These are phyloP conservation scores for Scaeva pyrastri DNA, from an alignment of 2,888 invertebrate genomes.

Conservation along the genomic window DNA sequence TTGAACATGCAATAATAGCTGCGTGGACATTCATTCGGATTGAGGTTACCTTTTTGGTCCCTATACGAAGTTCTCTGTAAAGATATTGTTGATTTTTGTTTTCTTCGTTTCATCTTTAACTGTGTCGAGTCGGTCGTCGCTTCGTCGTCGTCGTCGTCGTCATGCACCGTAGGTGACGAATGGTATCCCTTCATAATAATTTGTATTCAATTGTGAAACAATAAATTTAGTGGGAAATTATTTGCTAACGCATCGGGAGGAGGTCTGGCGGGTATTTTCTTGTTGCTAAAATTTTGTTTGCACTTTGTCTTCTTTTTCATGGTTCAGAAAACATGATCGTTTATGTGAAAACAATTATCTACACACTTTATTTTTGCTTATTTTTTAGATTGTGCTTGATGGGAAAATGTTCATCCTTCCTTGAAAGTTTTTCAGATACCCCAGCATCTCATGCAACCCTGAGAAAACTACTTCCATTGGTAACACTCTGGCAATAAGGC, in stretches of 20 bases:
- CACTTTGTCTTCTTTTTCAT: not conserved
- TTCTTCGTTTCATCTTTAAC: conserved; percentile 20
- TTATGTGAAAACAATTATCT: no score
- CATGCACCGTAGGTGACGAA: conserved; percentile 56
- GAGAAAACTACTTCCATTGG: no score
- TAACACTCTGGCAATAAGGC: no score
- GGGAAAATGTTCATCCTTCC: not conserved
- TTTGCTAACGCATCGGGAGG: not conserved
- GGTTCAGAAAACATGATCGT: not conserved
- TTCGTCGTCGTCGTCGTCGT: conserved; percentile 6
- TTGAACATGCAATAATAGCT: conserved; percentile 67
- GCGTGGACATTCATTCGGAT: conserved; percentile 63
- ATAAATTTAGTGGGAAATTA: conserved; percentile 48
- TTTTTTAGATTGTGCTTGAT: no score
- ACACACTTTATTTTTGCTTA: no score
- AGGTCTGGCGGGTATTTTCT: not conserved
- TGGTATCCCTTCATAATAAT: conserved; percentile 46
- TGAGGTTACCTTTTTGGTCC: conserved; percentile 34
- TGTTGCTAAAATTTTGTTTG: not conserved
- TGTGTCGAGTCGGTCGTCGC: conserved; percentile 38
- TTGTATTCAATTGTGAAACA: conserved; percentile 60
- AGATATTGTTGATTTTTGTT: not conserved
- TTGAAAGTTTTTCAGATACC: no score
- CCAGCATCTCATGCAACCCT: no score
- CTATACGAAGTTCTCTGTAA: not conserved